Conservation (phyloP, 2,797 vertebrate species). For the Alcedo quadribrachys region DNA sequence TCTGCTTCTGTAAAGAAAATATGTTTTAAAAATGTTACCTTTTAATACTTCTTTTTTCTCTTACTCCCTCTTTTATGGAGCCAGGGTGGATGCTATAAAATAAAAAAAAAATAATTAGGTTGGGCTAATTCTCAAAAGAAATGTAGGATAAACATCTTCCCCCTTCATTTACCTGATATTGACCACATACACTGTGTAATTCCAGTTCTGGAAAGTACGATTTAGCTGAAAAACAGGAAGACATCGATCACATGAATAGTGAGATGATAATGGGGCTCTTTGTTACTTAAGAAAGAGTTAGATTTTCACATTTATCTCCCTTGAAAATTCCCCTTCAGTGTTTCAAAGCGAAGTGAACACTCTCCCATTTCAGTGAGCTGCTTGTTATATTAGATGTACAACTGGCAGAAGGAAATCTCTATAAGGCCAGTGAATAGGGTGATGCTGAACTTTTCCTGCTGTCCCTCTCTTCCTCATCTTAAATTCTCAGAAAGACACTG, state of each 20-base stretch:
- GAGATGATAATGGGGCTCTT: background rate
- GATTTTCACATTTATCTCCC: background rate
- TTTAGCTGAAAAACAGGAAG: conserved; percentile 87
- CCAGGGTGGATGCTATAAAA: conserved; percentile 69
- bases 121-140: background rate
- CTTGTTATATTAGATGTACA: background rate
- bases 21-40: conserved; percentile 67
- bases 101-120: background rate
- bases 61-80: conserved; percentile 53
- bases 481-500: background rate
- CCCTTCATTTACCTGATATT: conserved; percentile 85
- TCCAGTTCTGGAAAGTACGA: conserved; percentile 90
- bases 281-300: background rate
- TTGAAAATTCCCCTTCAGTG: background rate
- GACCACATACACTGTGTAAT: conserved; percentile 82
- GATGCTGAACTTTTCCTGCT: background rate
- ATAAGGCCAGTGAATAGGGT: background rate
- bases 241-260: background rate
- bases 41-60: conserved; percentile 75
- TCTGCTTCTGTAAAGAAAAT: background rate
- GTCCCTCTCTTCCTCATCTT: background rate
- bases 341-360: background rate
- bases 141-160: background rate
- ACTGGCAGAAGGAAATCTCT: background rate
- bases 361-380: background rate